Conservation (phyloP, 2,797 vertebrate species). For the Myotis daubentonii region DNA sequence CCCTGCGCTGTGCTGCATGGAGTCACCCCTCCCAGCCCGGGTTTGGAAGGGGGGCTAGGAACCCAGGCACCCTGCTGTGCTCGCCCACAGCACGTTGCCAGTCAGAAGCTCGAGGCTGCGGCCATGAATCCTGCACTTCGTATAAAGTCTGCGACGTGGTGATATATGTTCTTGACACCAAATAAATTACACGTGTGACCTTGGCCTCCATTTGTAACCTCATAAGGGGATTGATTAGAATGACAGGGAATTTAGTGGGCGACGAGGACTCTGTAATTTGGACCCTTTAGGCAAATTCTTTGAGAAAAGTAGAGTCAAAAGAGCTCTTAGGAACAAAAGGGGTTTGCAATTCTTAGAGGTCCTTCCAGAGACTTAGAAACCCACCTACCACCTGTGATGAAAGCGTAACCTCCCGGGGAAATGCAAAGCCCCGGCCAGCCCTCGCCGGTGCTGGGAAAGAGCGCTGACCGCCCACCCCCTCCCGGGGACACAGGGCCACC, state of each 20-base stretch:
- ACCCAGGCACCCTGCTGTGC: not conserved
- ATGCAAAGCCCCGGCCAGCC: not conserved
- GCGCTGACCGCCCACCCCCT: no score
- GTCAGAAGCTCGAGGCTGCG: constrained; percentile 39
- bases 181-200: constrained; percentile 61
- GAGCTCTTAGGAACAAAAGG: not conserved
- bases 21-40: not conserved
- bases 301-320: not conserved
- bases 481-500: no score
- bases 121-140: constrained; percentile 45
- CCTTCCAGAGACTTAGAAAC: not conserved
- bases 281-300: constrained; percentile 50
- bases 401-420: not conserved
- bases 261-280: constrained; percentile 49
- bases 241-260: constrained; percentile 54
- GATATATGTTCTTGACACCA: constrained; percentile 66
- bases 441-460: not conserved
- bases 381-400: not conserved
- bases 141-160: constrained; percentile 36
- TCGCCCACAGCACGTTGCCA: constrained; percentile 36
- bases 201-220: constrained; percentile 32
- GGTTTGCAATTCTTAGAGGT: not conserved
- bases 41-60: not conserved
- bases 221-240: not conserved
- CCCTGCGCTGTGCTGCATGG: fast-evolving